Base-by-base conservation (phyloP, 2,113 vertebrate genomes). In the Dunckerocampus dactyliophorus region DNA sequence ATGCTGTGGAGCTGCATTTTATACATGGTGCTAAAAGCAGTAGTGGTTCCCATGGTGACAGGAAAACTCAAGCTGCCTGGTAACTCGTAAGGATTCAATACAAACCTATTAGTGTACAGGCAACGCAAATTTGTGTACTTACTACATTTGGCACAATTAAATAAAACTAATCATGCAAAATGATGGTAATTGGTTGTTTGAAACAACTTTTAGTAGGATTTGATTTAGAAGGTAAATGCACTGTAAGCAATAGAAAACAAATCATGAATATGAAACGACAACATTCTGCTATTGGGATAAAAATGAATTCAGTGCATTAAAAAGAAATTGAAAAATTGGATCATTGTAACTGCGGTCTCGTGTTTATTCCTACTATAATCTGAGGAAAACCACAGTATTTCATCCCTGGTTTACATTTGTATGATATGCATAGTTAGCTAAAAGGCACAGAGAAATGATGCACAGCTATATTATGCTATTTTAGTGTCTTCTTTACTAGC, bases 11-110 rank as follows among this genome's bases (percentile, higher is more conserved):
- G 54, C 64, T 63, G 45, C 15, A 39, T 34, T 65, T 53, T 67
- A 68, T 64, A 76, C 73, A 74, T n/a, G n/a, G n/a, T 53, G 71
- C 63, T 0, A 64, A 10, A 65, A 65, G 53, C 62, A 53, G 63
- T 65, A 42, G 43, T 62, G 62, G 82, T 87, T 85, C 73, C 75
- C 76, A 84, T 84, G 47, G 80, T 67, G 54, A 82, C n/a, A 39
- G 21, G 55, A 63, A 72, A 50, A 59, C 62, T 64, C 70, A 51
- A 39, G 46, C 59, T 78, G 59, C 56, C 61, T 11, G n/a, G 52
- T 45, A 15, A 16, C 20, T 14, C 52, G 1, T 1, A 17, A 22
- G n/a, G 48, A 28, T 42, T 34, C 20, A 56, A 42, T 19, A 42
- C 54, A 20, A 42, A 22, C 7, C 28, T 34, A 34, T 28, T 28